Base-by-base conservation (phyloP, 2,888 invertebrate species). In the Zaprionus obscuricornis region DNA sequence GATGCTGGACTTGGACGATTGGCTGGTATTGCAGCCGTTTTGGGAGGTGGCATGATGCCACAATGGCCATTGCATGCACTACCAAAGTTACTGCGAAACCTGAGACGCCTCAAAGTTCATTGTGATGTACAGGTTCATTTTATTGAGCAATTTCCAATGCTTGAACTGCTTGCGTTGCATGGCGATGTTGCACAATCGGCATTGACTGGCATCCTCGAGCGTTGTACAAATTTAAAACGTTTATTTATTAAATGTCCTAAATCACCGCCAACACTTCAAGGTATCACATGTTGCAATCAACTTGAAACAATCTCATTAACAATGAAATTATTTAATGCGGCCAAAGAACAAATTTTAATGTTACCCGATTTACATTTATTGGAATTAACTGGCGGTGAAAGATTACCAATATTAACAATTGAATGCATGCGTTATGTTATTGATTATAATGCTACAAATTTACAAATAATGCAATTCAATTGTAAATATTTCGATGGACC, bases 41-140 rank as follows among this genome's bases (percentile, higher is more conserved):
- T 62, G 0, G 46, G 39, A 1, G 29, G 37, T 2, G 5, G 24
- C 0, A 13, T 37, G 10, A 60, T 58, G 51, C 54, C 57, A 0
- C 73, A 73, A 2, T 74, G 73, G 74, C 71, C 74, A 1, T 7
- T 74, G 27, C 73, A 74, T 18, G 56, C 65, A 0, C 20, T 74
- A 40, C 74, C 74, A n/a, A 68, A 58, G 10, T 24, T 74, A 26
- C 7, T 74, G 47, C 43, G 40, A 22, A 74, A 74, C 17, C 14
- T 74, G 42, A 51, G 55, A 0, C 71, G 68, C 0, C 37, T 74
- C 0, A 60, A 54, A 20, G 36, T 65, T 3, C 10, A 58, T 17
- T 74, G 74, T 18, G 71, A 74, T 3, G 60, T 74, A 0, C 65
- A 68, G 39, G 74, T 74, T 10, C 74, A 74, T n/a, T 71, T 74